Conservation (phyloP, 2,888 invertebrate genomes). For the Xylota segnis region DNA sequence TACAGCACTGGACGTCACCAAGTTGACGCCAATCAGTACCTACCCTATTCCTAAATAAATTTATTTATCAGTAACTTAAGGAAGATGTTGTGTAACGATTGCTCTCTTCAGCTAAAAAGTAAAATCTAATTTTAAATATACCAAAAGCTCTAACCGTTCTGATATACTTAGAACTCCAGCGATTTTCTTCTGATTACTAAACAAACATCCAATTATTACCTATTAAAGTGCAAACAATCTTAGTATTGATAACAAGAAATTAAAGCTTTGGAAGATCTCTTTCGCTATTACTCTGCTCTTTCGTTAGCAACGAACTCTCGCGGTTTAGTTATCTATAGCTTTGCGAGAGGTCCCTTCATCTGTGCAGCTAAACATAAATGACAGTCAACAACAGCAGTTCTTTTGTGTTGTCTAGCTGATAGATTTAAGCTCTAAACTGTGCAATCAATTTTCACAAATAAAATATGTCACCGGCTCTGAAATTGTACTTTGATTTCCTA, state of each 20-base stretch:
- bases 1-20: too few species aligned
- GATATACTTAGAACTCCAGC: neutral
- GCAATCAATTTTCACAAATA: neutral
- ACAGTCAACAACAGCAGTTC: conserved; percentile 12
- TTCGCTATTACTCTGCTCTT: neutral
- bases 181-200: neutral
- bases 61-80: too few species aligned
- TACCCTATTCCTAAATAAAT: too few species aligned
- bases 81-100: too few species aligned
- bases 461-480: conserved; percentile 33
- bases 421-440: neutral
- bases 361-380: neutral
- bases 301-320: neutral
- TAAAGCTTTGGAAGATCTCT: neutral
- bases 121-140: too few species aligned
- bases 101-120: too few species aligned
- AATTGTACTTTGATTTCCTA: conserved; percentile 83
- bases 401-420: neutral
- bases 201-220: neutral
- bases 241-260: neutral
- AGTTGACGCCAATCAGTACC: too few species aligned
- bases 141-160: too few species aligned
- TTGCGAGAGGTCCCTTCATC: neutral
- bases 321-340: neutral
- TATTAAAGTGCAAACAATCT: neutral